These are phyloP conservation scores for Hylia prasina DNA, from an alignment of 2,113 vertebrate genomes.

Conservation along the genomic window DNA sequence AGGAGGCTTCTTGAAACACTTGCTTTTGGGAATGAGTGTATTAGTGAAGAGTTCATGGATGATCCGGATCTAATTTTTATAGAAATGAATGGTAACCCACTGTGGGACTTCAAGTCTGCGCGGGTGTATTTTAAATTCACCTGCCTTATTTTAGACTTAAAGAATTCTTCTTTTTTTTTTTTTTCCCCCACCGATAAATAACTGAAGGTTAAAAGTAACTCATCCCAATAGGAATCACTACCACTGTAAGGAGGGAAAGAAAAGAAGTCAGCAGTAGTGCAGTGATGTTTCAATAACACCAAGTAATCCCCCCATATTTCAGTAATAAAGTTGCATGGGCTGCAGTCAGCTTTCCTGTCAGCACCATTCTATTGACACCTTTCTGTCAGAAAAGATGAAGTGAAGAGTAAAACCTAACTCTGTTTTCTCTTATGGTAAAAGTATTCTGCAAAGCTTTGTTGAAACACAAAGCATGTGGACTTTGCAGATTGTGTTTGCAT, in stretches of 20 bases:
- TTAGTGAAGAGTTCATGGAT: not conserved
- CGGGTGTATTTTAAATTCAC: not conserved
- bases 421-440: constrained; percentile 39
- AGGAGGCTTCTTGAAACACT: not conserved
- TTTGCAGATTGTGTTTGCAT: constrained; percentile 53
- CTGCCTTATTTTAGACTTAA: not conserved
- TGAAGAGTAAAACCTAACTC: constrained; percentile 15
- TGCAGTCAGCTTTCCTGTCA: constrained; percentile 28
- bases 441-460: constrained; percentile 26
- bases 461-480: constrained; percentile 10
- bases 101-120: not conserved
- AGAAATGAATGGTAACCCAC: not conserved
- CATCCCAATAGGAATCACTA: not conserved
- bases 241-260: not conserved
- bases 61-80: not conserved
- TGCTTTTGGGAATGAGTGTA: not conserved
- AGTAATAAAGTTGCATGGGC: constrained; percentile 39
- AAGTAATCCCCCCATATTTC: not conserved
- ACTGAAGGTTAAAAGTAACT: not conserved
- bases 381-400: constrained; percentile 63
- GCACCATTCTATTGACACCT: constrained; percentile 32
- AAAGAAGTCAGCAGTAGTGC: not conserved
- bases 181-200: not conserved
- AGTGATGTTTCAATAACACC: not conserved
- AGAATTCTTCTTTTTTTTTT: not conserved